Percentiles rank a stretch among this genome's conserved stretches.
Conservation (phyloP, 2,113 vertebrate species). For the Larimichthys crocea region DNA sequence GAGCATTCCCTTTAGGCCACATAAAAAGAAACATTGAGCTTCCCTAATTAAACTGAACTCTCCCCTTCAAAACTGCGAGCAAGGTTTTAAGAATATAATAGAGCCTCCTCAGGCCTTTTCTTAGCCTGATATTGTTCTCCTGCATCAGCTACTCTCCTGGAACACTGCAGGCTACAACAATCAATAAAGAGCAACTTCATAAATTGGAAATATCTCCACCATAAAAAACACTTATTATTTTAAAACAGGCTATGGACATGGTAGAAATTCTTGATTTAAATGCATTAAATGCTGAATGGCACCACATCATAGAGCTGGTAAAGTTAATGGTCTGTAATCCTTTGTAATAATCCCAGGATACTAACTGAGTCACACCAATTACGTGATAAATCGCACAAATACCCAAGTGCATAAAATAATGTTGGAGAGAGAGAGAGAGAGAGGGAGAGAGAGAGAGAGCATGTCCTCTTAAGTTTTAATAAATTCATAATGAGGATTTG, state of each 20-base stretch:
- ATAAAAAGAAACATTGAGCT: constrained; percentile 52
- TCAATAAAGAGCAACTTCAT: constrained; percentile 54
- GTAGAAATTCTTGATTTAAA: constrained; percentile 42
- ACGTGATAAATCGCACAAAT: constrained; percentile 52
- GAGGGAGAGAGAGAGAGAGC: not conserved
- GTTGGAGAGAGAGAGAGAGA: not conserved
- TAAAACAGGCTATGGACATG: constrained; percentile 13
- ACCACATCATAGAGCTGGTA: constrained; percentile 19
- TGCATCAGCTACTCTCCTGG: constrained; percentile 30
- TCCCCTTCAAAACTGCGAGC: not conserved
- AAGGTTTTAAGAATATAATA: constrained; percentile 30
- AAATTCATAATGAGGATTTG: not conserved
- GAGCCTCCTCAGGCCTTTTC: constrained; percentile 14
- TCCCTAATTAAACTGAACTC: constrained; percentile 58
- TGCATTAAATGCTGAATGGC: constrained; percentile 49
- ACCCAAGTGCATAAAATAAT: constrained; percentile 2
- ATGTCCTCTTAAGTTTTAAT: not conserved
- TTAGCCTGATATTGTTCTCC: constrained; percentile 11
- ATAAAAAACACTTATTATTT: constrained; percentile 41
- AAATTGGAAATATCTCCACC: constrained; percentile 26
- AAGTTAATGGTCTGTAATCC: constrained; percentile 48
- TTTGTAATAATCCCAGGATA: constrained; percentile 43
- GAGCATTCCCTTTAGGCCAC: constrained; percentile 25
- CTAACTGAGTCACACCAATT: constrained; percentile 42
- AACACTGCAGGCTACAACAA: constrained; percentile 29